Conservation (phyloP, 2,113 vertebrate species). For the Okapia johnstoni region DNA sequence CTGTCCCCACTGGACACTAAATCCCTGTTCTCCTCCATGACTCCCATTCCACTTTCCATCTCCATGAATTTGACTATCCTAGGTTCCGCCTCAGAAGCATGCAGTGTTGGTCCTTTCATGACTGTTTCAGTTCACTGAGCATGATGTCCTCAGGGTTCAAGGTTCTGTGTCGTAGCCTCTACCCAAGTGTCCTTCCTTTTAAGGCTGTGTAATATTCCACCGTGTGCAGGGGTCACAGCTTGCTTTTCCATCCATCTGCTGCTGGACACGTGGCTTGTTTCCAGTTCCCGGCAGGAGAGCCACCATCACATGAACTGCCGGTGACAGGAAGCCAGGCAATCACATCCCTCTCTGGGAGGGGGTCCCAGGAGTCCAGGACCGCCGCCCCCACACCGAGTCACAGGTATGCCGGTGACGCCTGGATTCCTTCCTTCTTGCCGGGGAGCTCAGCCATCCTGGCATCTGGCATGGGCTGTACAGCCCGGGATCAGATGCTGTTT, state of each 20-base stretch:
- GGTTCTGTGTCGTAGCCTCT: accelerated
- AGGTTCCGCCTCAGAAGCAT: accelerated
- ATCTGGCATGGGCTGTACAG: accelerated
- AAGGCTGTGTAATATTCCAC: accelerated
- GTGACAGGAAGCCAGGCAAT: accelerated
- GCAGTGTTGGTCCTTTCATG: accelerated
- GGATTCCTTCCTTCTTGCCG: neutral
- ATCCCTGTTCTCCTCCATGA: accelerated
- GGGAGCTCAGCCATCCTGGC: neutral
- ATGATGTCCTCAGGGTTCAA: accelerated
- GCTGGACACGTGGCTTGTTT: neutral
- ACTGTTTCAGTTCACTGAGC: accelerated
- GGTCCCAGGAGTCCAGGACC: accelerated
- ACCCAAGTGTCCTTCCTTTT: neutral
- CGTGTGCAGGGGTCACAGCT: accelerated
- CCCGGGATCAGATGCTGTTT: accelerated
- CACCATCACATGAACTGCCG: accelerated
- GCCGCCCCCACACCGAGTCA: too few species aligned
- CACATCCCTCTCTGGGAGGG: accelerated
- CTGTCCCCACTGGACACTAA: accelerated
- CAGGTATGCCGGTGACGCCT: accelerated
- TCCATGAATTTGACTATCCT: accelerated
- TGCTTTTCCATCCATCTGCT: accelerated
- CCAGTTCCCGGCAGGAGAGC: neutral
- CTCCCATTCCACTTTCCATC: accelerated